These are phyloP conservation scores for Mustelus asterias DNA, from an alignment of 2,113 vertebrate species.

Conservation along the genomic window DNA sequence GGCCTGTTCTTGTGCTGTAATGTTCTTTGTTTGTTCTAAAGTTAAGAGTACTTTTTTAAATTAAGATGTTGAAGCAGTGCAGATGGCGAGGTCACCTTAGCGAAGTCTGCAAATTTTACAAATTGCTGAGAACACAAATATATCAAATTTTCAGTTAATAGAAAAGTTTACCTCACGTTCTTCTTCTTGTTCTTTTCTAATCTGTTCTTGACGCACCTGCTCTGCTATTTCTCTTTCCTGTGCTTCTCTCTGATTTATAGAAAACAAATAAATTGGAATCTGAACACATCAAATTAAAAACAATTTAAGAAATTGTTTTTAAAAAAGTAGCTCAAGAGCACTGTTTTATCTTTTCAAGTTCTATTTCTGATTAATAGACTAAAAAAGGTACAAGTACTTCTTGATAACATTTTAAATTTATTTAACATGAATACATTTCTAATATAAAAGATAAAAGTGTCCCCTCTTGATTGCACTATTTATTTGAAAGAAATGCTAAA, in stretches of 20 bases:
- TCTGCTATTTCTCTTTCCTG: slow-evolving; percentile 96
- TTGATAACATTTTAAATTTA: not conserved
- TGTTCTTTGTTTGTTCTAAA: too few relatives aligned
- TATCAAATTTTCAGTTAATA: not conserved
- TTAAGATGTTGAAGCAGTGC: not conserved
- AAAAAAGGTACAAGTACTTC: not conserved
- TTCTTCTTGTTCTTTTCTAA: slow-evolving; percentile 90
- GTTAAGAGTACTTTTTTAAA: not conserved
- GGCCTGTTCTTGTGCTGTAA: too few relatives aligned
- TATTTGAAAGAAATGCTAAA: not conserved
- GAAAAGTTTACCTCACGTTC: slow-evolving; percentile 79
- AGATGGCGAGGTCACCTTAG: not conserved
- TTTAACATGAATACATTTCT: not conserved
- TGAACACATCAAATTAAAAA: not conserved
- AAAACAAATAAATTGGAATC: slow-evolving; percentile 39
- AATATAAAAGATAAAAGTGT: not conserved
- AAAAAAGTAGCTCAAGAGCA: not conserved
- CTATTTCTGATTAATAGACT: not conserved
- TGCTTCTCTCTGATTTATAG: slow-evolving; percentile 77
- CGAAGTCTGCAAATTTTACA: not conserved
- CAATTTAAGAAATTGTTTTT: not conserved
- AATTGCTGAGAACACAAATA: not conserved
- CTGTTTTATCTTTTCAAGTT: not conserved
- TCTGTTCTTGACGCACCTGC: slow-evolving; percentile 87
- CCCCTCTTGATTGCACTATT: not conserved